Base-by-base conservation (phyloP, 2,113 vertebrate genomes). In the Ariopsis seemanni region DNA sequence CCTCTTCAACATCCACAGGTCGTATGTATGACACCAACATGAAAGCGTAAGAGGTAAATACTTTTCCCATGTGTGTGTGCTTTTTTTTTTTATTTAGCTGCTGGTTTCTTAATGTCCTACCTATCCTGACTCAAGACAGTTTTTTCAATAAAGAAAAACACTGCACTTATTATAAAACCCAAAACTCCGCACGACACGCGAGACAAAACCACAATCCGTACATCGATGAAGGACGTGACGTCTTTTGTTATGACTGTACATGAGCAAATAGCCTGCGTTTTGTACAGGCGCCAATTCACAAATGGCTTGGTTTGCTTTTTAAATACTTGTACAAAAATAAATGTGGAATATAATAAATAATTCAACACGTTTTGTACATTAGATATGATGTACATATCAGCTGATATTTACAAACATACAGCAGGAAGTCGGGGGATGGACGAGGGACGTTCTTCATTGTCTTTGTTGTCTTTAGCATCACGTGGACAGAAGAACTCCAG, bases 331-430 rank as follows among this genome's bases (percentile, higher is more conserved):
- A 92, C 77, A 93, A 93, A 94, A 94, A 94, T 93, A 94, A 90
- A 93, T 89, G 89, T 63, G 52, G 85, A 92, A 85, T 92, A 94
- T 55, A 93, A 95, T 95, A 95, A 95, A 95, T 95, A 94, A 92
- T 84, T 90, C 30, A 86, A 86, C 89, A 83, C 89, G 57, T 27
- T 93, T 91, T 95, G 89, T 94, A 95, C 94, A 96, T 65, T 92
- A 94, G 86, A 92, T 94, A 95, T 42, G 42, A 42, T 42, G 42
- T 42, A 42, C 42, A 42, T 93, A 95, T 25, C 60, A 80, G 48
- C 81, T 55, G 87, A 89, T 14, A 93, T 94, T 92, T 94, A 94
- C 92, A 94, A 83, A 92, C 91, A 83, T 88, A 95, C 91, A 95
- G 63, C 20, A 42, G 69, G 87, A 89, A 77, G 87, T 84, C 69